Evolutionary conservation across 2,113 vertebrate genomes (phyloP).

Genomic region (Noturus placidus): DNA sequence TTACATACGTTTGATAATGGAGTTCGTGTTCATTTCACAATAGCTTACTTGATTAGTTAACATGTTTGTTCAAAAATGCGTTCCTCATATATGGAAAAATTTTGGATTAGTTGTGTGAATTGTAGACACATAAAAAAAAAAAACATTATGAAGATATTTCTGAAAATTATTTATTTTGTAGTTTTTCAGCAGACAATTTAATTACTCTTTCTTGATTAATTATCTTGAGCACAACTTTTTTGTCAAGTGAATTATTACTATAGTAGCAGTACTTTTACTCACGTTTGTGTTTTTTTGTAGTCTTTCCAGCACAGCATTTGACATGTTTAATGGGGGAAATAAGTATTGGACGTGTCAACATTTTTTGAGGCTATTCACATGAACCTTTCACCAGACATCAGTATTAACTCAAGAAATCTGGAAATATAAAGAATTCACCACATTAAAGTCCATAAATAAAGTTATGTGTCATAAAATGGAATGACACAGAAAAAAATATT

Average conservation of each 20-base stretch:
- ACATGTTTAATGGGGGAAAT: too few species aligned
- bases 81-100: too few species aligned
- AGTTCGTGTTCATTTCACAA: not conserved
- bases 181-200: not conserved
- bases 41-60: not conserved
- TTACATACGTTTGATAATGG: not conserved
- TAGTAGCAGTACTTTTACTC: not conserved
- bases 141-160: not conserved
- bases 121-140: not conserved
- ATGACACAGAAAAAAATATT: too few species aligned
- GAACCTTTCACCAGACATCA: too few species aligned
- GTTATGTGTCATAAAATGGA: too few species aligned
- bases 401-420: too few species aligned
- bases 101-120: too few species aligned
- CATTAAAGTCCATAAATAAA: too few species aligned
- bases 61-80: not conserved
- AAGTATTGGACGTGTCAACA: too few species aligned
- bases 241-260: not conserved
- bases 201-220: not conserved
- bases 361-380: too few species aligned
- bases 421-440: too few species aligned
- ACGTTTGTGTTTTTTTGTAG: not conserved
- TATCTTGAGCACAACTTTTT: not conserved
- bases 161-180: not conserved
- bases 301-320: not conserved